Evolutionary conservation across 2,113 vertebrate genomes (phyloP).

Genomic region (Aldabrachelys gigantea): DNA sequence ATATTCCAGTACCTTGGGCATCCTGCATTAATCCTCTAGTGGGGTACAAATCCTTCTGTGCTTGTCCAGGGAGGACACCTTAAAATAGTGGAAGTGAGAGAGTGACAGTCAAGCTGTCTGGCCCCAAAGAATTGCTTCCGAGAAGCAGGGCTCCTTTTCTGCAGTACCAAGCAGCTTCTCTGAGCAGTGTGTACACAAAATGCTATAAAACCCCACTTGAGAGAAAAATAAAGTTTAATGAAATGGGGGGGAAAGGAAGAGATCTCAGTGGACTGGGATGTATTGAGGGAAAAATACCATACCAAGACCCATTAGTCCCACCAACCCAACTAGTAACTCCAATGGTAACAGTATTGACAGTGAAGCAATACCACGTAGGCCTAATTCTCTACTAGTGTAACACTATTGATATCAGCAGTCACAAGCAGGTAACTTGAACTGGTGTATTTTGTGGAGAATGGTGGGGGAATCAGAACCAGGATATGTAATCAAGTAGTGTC

Average conservation of each 20-base stretch:
- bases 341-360: neutral
- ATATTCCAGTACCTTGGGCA: too few relatives aligned
- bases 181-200: too few relatives aligned
- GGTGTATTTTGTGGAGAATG: rapidly evolving
- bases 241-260: neutral
- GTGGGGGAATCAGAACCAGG: neutral
- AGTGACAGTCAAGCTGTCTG: too few relatives aligned
- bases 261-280: rapidly evolving
- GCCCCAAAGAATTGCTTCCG: too few relatives aligned
- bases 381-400: neutral
- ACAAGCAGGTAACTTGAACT: neutral
- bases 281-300: neutral
- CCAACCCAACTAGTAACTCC: neutral
- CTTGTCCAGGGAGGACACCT: too few relatives aligned
- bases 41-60: too few relatives aligned
- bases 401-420: rapidly evolving
- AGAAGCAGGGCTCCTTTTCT: too few relatives aligned
- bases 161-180: too few relatives aligned
- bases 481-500: neutral
- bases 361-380: neutral
- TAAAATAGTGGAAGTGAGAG: too few relatives aligned
- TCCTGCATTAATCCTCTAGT: too few relatives aligned
- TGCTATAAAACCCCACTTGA: too few relatives aligned
- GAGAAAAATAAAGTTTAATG: neutral
- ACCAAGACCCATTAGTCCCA: rapidly evolving